These are phyloP conservation scores for Chaetogeoica ovagalla DNA, from an alignment of 2,888 invertebrate genomes.

Conservation along the genomic window DNA sequence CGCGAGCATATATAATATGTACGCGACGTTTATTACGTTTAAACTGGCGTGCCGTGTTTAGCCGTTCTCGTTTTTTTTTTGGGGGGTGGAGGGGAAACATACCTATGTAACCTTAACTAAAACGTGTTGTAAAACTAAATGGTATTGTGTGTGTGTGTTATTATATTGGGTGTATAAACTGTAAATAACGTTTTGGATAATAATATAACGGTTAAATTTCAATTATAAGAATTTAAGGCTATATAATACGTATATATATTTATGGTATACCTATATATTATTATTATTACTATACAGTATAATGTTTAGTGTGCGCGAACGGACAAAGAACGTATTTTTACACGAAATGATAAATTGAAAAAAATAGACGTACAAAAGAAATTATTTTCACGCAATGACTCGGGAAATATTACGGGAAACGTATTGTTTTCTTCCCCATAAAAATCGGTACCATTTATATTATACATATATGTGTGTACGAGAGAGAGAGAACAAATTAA, in stretches of 20 bases:
- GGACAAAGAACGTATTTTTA: conserved; percentile 34
- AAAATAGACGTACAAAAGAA: conserved; percentile 39
- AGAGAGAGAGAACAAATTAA: too few species aligned
- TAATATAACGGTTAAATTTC: conserved; percentile 46
- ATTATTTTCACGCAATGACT: conserved; percentile 47
- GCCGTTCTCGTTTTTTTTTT: conserved; percentile 1
- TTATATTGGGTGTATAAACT: background rate
- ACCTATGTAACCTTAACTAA: too few species aligned
- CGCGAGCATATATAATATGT: background rate
- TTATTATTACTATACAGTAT: background rate
- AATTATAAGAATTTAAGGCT: conserved; percentile 24
- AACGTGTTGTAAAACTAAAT: conserved; percentile 15
- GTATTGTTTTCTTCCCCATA: conserved; percentile 14
- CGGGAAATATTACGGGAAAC: conserved; percentile 26
- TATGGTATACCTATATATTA: too few species aligned
- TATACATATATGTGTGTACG: too few species aligned
- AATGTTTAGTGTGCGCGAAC: conserved; percentile 25
- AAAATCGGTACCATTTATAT: background rate
- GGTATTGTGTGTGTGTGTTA: background rate
- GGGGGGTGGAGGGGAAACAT: background rate
- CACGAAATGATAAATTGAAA: conserved; percentile 43
- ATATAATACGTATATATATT: too few species aligned
- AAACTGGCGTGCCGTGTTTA: conserved; percentile 1
- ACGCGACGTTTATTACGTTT: conserved; percentile 14
- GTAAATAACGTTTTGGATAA: conserved; percentile 27